Evolutionary conservation across 2,113 vertebrate genomes (phyloP).

Genomic region (Tupaia tana): DNA sequence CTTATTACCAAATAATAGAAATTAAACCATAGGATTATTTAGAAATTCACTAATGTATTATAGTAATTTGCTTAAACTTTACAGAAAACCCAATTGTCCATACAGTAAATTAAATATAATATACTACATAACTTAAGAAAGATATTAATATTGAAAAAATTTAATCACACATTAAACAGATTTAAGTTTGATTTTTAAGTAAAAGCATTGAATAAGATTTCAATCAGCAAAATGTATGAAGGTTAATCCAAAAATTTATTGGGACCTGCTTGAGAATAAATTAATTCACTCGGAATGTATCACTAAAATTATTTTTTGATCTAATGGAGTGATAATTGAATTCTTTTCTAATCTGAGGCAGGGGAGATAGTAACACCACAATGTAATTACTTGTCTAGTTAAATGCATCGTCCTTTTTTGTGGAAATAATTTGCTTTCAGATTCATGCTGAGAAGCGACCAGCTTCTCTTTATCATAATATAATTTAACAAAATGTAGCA

Average conservation of each 20-base stretch:
- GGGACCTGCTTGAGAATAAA: slow-evolving; percentile 83
- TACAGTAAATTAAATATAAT: slow-evolving; percentile 76
- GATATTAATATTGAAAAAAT: slow-evolving; percentile 78
- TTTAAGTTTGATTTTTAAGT: slow-evolving; percentile 80
- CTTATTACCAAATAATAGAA: not conserved
- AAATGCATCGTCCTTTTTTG: slow-evolving; percentile 85
- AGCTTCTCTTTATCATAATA: slow-evolving; percentile 87
- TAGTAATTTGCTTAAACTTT: slow-evolving; percentile 62
- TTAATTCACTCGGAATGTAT: slow-evolving; percentile 85
- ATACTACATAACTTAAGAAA: slow-evolving; percentile 60
- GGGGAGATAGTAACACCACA: slow-evolving; percentile 84
- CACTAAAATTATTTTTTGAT: slow-evolving; percentile 87
- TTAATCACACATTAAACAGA: slow-evolving; percentile 74
- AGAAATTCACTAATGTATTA: not conserved
- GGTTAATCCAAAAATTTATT: slow-evolving; percentile 81
- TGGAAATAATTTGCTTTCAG: slow-evolving; percentile 87
- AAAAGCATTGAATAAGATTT: slow-evolving; percentile 81
- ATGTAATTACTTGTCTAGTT: slow-evolving; percentile 87
- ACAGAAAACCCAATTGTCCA: slow-evolving; percentile 54
- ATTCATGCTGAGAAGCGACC: slow-evolving; percentile 86
- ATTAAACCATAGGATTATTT: slow-evolving; percentile 44
- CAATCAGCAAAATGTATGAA: slow-evolving; percentile 82
- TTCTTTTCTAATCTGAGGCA: slow-evolving; percentile 85
- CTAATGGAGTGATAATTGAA: slow-evolving; percentile 88
- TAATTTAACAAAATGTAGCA: slow-evolving; percentile 87